phyloP scores from a whole-genome alignment of 2,113 vertebrate genomes.

The Seriola aureovittata region DNA sequence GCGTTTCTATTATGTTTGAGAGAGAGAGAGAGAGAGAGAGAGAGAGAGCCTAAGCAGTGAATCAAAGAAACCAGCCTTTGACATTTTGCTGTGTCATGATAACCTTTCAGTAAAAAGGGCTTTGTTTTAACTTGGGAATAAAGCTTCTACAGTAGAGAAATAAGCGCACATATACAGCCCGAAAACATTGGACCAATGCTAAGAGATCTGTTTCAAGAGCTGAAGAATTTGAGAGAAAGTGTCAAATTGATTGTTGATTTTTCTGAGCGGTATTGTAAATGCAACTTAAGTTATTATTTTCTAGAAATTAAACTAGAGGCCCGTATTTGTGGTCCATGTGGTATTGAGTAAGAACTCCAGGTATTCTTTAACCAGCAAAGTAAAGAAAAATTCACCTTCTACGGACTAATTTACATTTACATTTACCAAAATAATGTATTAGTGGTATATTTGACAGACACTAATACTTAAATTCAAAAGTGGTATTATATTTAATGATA shows the following conservation, averaged over 20 bases:
- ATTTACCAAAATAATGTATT: too few relatives aligned
- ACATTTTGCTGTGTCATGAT: conserved; percentile 8
- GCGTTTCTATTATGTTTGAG: background rate
- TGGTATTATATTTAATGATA: too few relatives aligned
- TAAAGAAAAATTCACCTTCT: background rate
- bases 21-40: background rate
- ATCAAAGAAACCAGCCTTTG: background rate
- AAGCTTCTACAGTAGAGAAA: background rate
- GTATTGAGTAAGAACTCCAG: background rate
- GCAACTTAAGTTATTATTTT: background rate
- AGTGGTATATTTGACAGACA: too few relatives aligned
- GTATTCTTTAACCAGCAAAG: too few relatives aligned
- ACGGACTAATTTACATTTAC: too few relatives aligned
- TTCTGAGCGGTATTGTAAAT: background rate
- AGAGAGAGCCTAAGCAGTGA: background rate
- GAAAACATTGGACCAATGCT: background rate
- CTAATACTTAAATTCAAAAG: too few relatives aligned
- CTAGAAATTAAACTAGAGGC: background rate
- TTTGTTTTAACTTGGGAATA: conserved; percentile 9
- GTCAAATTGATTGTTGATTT: too few relatives aligned
- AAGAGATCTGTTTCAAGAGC: too few relatives aligned
- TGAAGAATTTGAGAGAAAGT: background rate
- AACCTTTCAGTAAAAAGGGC: background rate
- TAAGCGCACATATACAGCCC: background rate
- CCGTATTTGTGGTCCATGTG: background rate